Evolutionary conservation across 2,797 vertebrate species (phyloP).

Genomic region (Menidia menidia): DNA sequence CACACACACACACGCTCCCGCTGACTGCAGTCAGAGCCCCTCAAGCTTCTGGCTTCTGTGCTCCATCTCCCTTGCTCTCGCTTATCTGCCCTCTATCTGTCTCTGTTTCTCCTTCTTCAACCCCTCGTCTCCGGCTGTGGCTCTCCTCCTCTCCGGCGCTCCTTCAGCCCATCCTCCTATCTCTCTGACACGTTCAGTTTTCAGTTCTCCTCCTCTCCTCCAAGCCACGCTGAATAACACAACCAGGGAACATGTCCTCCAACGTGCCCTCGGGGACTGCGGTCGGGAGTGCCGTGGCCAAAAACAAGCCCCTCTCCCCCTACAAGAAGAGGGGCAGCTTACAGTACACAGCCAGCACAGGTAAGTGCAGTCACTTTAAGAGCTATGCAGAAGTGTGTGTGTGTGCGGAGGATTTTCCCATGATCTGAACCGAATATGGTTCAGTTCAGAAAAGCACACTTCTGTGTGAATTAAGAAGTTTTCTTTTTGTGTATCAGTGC

Average conservation of each 20-base stretch:
- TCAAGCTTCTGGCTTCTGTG: constrained; percentile 56
- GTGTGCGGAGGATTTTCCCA: not conserved
- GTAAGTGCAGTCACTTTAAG: constrained; percentile 79
- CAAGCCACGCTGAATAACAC: constrained; percentile 35
- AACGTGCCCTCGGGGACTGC: constrained; percentile 69
- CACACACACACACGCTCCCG: constrained; percentile 12
- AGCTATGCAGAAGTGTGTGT: not conserved
- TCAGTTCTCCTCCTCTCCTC: constrained; percentile 32
- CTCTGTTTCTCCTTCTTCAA: constrained; percentile 10
- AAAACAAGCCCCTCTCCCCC: constrained; percentile 83
- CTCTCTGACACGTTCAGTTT: constrained; percentile 58
- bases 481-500: not conserved
- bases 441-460: not conserved
- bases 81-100: constrained; percentile 2
- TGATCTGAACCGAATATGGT: not conserved
- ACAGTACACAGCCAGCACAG: constrained; percentile 87
- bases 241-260: constrained; percentile 79
- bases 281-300: constrained; percentile 48
- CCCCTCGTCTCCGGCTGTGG: constrained; percentile 24
- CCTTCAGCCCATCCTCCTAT: constrained; percentile 38
- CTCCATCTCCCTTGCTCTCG: constrained; percentile 6
- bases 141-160: not conserved
- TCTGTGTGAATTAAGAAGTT: not conserved
- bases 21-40: constrained; percentile 61
- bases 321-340: constrained; percentile 91